Evolutionary conservation across 2,797 vertebrate genomes (phyloP), one percentile per base, ranked within the genome.

Genomic region (Cryptoprocta ferox): DNA sequence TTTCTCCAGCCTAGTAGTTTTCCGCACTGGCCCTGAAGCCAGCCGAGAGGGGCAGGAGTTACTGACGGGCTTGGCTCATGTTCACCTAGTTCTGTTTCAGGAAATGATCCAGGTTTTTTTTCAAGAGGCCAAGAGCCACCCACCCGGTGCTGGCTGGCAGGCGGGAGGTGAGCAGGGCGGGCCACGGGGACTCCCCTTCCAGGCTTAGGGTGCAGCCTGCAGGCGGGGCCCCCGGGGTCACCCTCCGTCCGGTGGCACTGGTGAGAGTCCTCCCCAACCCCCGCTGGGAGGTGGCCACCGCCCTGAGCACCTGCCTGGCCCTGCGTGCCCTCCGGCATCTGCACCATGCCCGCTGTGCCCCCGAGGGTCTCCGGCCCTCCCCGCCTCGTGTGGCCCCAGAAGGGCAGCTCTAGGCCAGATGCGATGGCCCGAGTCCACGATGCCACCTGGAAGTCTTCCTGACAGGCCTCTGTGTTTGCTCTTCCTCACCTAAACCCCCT

Each of bases 121-220:
- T 82, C 66, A 12, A 63, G 66, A 35, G 42, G n/a, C 53, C 39
- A 4, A 80, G 24, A 56, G 39, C 42, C 28, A 11, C n/a, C 45
- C 4, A 2, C 21, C 24, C 15, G 0, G 1, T 4, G 83, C 48
- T 39, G 2, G 0, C n/a, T 12, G 19, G 48, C n/a, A 9, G 61
- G 70, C 2, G 19, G 75, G 48, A 24, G 88, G 12, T 24, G 26
- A 11, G 78, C 7, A 2, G 48, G 61, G 61, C 5, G 8, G 59
- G 8, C 61, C 6, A 7, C 6, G 28, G n/a, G 48, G 84, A n/a
- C n/a, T 30, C 61, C 71, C 13, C 26, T 15, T 73, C 39, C 37
- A 21, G n/a, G 53, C 7, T 45, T 59, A 45, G 79, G 86, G 37
- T 19, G 28, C 26, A 6, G 45, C 10, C 9, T 1, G 0, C 13